Evolutionary conservation across 2,113 vertebrate species (phyloP), one percentile per base, ranked within the genome.

Genomic region (Nibea albiflora): DNA sequence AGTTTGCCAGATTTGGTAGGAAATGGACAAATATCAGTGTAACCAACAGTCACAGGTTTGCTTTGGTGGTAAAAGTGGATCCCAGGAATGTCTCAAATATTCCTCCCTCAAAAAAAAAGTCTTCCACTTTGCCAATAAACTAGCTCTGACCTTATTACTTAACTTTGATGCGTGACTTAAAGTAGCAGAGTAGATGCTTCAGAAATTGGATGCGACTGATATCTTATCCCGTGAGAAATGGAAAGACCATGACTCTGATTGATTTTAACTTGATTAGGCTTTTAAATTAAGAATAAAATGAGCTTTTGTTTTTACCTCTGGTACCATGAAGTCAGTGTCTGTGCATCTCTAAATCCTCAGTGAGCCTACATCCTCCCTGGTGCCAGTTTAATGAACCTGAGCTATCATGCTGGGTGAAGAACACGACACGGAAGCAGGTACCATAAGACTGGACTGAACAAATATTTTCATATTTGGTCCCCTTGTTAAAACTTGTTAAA

Each of bases 221-320:
- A 60, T 75, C 67, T 74, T 14, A 73, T 88, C 83, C 75, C 72
- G 67, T 84, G 85, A 81, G 76, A 24, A 79, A 88, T 83, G 77
- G 57, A 72, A 83, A 83, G 19, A 67, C 60, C 68, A 69, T 74
- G 70, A 89, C 80, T 91, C 73, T 86, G 85, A 90, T 82, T 90
- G 54, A 80, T 72, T 73, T 44, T 90, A 89, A 88, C 76, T 92
- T 20, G 3, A 92, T 93, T 93, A 81, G 80, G 81, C 71, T 84
- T 86, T 80, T 72, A 82, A 84, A 73, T 67, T 19, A 74, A 71
- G 56, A 74, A 44, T 31, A 75, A 85, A 72, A 83, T 24, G 5
- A 74, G 31, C 52, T 69, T 78, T 71, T 82, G 52, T 77, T 71
- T 87, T 86, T 16, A 66, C 74, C 73, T 61, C 65, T 86, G 86